Evolutionary conservation across 23 tunicate species (phyloP).

Genomic region (Styela clava): DNA sequence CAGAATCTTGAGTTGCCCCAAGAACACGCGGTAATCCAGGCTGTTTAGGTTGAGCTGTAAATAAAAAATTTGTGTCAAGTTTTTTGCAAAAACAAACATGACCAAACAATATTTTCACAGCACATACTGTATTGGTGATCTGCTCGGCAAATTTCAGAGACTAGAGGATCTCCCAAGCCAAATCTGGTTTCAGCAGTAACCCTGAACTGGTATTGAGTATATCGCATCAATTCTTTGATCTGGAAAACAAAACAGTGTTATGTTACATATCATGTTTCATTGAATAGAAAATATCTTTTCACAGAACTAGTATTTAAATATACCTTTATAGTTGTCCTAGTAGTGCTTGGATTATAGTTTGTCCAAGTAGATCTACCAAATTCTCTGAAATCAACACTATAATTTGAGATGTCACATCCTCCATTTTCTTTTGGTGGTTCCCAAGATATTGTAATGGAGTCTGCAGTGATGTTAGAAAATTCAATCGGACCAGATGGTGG

Average conservation of each 20-base stretch:
- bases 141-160: slow-evolving; percentile 40
- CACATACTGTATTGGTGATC: slow-evolving; percentile 42
- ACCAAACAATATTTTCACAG: not conserved
- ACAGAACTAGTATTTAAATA: no score
- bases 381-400: slow-evolving; percentile 55
- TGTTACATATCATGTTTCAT: no score
- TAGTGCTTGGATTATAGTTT: slow-evolving; percentile 36
- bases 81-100: not conserved
- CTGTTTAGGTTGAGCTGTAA: slow-evolving; percentile 28
- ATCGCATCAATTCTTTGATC: slow-evolving; percentile 28
- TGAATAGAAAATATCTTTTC: no score
- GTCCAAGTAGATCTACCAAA: slow-evolving; percentile 57
- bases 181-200: slow-evolving; percentile 45
- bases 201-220: slow-evolving; percentile 57
- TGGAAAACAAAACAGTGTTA: not conserved
- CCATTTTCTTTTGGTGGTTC: slow-evolving; percentile 40
- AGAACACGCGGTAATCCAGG: slow-evolving; percentile 30
- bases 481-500: slow-evolving; percentile 43
- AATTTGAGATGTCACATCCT: slow-evolving; percentile 37
- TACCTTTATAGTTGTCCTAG: slow-evolving; percentile 43
- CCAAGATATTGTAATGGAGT: slow-evolving; percentile 47
- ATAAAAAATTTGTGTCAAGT: not conserved
- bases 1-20: slow-evolving; percentile 28
- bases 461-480: slow-evolving; percentile 33
- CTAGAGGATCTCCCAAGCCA: slow-evolving; percentile 47